phyloP scores from a whole-genome alignment of 2,888 invertebrate species.

The Exephanes ischioxanthus region DNA sequence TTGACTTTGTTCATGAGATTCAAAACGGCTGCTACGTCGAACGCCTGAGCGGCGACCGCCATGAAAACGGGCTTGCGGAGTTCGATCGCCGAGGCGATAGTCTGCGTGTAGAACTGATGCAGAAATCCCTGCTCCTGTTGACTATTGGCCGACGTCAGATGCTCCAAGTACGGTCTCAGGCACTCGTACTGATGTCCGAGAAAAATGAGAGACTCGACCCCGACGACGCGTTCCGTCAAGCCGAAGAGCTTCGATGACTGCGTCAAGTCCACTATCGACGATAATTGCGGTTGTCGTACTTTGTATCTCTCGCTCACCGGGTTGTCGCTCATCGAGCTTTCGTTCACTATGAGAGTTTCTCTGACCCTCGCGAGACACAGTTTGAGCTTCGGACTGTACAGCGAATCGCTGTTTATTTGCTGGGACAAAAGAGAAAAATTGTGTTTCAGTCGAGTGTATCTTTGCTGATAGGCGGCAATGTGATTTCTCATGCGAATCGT shows the following conservation, averaged over 20 bases:
- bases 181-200: conserved; percentile 94
- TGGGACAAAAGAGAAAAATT: conserved; percentile 76
- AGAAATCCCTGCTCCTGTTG: conserved; percentile 89
- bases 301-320: conserved; percentile 83
- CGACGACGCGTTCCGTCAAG: conserved; percentile 94
- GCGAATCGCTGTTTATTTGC: conserved; percentile 86
- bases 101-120: conserved; percentile 91
- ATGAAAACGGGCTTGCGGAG: conserved; percentile 95
- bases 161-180: conserved; percentile 94
- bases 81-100: conserved; percentile 90
- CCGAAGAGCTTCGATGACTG: conserved; percentile 92
- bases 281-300: conserved; percentile 87
- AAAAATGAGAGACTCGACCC: conserved; percentile 96
- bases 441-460: conserved; percentile 29
- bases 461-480: neutral
- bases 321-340: conserved; percentile 79
- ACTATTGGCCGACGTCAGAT: conserved; percentile 88
- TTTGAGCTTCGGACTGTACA: conserved; percentile 90
- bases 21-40: conserved; percentile 92
- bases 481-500: neutral
- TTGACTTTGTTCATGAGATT: conserved; percentile 96
- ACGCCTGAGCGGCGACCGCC: conserved; percentile 92
- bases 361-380: conserved; percentile 92
- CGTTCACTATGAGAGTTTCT: conserved; percentile 88
- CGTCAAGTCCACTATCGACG: conserved; percentile 89